Conservation (phyloP, 1,140 invertebrate genomes). For the Ostrea edulis region DNA sequence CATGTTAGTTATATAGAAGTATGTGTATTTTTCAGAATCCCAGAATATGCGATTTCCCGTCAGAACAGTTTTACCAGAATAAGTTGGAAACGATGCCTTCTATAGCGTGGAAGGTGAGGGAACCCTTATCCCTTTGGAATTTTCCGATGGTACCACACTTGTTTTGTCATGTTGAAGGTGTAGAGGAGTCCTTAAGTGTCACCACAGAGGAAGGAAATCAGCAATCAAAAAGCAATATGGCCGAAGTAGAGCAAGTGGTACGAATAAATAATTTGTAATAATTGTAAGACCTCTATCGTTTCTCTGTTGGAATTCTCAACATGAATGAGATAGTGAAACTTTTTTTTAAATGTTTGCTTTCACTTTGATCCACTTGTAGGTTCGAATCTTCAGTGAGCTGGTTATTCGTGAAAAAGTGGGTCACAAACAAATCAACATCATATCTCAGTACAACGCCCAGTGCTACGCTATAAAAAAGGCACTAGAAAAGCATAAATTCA, state of each 20-base stretch:
- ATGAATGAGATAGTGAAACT: background rate
- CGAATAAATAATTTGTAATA: background rate
- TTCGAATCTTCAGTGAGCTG: background rate
- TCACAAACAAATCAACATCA: conserved; percentile 51
- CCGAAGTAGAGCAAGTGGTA: conserved; percentile 61
- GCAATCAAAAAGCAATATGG: conserved; percentile 57
- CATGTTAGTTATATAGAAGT: too few relatives aligned
- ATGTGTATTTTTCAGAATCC: conserved; percentile 61
- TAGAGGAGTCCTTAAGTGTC: conserved; percentile 59
- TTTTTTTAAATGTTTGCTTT: background rate
- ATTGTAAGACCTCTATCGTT: background rate
- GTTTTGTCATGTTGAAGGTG: conserved; percentile 68
- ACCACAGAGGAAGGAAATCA: conserved; percentile 64
- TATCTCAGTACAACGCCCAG: conserved; percentile 64
- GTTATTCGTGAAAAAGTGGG: conserved; percentile 30
- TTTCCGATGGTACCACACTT: conserved; percentile 45
- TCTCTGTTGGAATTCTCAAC: background rate
- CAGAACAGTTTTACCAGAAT: conserved; percentile 66
- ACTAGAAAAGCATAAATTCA: conserved; percentile 32
- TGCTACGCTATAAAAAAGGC: conserved; percentile 45
- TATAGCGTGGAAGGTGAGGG: background rate
- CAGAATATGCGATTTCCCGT: conserved; percentile 70
- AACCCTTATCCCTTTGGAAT: conserved; percentile 57
- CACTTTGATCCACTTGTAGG: background rate
- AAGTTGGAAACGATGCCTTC: conserved; percentile 56